phyloP scores from a whole-genome alignment of 2,113 vertebrate species.

The Brienomyrus brachyistius region DNA sequence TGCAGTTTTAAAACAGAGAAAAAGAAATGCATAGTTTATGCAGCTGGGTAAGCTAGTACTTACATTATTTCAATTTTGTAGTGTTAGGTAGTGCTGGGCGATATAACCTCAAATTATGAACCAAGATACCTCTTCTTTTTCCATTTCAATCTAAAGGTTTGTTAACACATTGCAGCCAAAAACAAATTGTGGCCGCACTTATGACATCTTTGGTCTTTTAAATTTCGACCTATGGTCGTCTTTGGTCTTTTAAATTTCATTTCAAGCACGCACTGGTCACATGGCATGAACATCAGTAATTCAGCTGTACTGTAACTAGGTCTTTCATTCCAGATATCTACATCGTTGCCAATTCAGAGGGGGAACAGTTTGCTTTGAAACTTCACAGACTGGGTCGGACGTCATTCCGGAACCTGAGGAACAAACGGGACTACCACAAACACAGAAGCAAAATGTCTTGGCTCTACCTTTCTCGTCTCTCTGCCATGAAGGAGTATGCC shows the following conservation, averaged over 20 bases:
- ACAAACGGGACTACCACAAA: conserved; percentile 94
- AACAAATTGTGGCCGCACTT: neutral
- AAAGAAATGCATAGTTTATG: too few species aligned
- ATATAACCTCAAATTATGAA: neutral
- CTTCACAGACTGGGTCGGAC: conserved; percentile 87
- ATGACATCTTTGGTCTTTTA: neutral
- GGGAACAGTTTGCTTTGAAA: conserved; percentile 81
- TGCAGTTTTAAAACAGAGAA: too few species aligned
- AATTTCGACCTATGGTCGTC: too few species aligned
- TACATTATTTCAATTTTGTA: too few species aligned
- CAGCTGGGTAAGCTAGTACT: too few species aligned
- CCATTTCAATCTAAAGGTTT: neutral
- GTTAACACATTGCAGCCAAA: neutral
- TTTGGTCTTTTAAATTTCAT: neutral
- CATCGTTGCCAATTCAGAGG: conserved; percentile 80
- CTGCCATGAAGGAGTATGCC: conserved; percentile 96
- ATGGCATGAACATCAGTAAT: neutral
- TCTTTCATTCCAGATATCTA: conserved; percentile 78
- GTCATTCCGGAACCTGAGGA: conserved; percentile 91
- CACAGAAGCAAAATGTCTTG: conserved; percentile 87
- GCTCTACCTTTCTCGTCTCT: conserved; percentile 94
- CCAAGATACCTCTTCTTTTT: neutral
- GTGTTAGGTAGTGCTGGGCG: too few species aligned
- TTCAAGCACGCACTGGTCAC: neutral
- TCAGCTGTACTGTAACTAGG: neutral